Percentiles rank a stretch among this genome's conserved stretches.
phyloP scores from a whole-genome alignment of 2,888 invertebrate genomes.

The Campoletis raptor region DNA sequence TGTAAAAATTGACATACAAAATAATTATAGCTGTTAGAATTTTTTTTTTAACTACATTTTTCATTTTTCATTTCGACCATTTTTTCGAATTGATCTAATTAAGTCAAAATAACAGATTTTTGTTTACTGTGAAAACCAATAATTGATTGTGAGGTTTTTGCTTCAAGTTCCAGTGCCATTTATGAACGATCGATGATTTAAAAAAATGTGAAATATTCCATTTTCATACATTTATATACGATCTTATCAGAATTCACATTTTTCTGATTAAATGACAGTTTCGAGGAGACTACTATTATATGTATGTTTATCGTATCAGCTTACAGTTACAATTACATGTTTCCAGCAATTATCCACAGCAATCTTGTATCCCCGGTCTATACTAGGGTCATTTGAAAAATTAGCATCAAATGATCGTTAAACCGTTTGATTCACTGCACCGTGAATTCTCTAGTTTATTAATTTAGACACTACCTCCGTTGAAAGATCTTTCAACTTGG shows the following conservation, averaged over 20 bases:
- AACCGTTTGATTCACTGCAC: conserved; percentile 13
- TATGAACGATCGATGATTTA: not conserved
- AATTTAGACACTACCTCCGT: conserved; percentile 41
- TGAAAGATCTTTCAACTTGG: conserved; percentile 40
- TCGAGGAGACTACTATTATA: not conserved
- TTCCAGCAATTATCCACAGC: conserved; percentile 35
- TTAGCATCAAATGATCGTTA: conserved; percentile 53
- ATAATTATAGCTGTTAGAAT: too few relatives aligned
- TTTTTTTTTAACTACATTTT: too few relatives aligned
- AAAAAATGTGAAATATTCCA: not conserved
- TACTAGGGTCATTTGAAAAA: conserved; percentile 5
- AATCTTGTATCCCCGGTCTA: conserved; percentile 7
- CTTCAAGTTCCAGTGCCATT: not conserved
- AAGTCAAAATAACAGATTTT: too few relatives aligned
- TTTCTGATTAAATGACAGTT: conserved; percentile 21
- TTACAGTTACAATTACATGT: conserved; percentile 47
- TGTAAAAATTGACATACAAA: too few relatives aligned
- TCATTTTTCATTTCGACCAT: too few relatives aligned
- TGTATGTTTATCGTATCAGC: conserved; percentile 38
- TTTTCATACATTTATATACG: not conserved
- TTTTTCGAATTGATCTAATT: too few relatives aligned
- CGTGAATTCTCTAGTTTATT: not conserved
- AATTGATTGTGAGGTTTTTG: too few relatives aligned
- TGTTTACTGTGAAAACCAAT: too few relatives aligned
- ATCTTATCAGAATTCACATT: not conserved